Base-by-base conservation (phyloP, 2,797 vertebrate species). In the Channallabes apus region DNA sequence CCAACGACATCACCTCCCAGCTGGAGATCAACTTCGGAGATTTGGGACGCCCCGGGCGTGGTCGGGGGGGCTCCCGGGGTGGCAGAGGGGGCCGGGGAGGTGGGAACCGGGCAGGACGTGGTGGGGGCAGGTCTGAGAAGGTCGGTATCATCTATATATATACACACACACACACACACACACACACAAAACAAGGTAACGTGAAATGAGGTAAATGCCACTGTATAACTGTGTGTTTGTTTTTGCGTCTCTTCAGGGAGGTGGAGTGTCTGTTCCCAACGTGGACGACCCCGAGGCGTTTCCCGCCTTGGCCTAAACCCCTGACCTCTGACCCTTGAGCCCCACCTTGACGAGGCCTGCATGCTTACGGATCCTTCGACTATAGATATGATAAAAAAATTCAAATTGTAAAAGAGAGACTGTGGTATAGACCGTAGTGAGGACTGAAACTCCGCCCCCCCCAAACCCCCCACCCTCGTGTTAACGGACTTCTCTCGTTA, bases 1-100 rank as follows among this genome's bases (percentile, higher is more conserved):
- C 98, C 89, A 99, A 99, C 27, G 98, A 99, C 93, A 99, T 99
- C 93, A 99, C 98, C 15, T 97, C 98, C 90, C 98, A 99, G 94
- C 95, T 99, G 94, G 98, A 99, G 95, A 99, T 99, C 91, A 99
- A 99, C 94, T 99, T 99, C 12, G 98, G 98, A 93, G 98, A 99
- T 93, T 95, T 99, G 24, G 97, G 97, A 75, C 98, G 98, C 90
- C 98, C 98, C 0, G 98, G 98, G 0, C 97, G 98, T 17, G 98
- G 98, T 17, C 97, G 98, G 69, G 95, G 98, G 87, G 97, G 97
- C 80, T 91, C 95, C 46, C 95, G 95, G 0, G 95, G 95, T 2
- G 95, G 95, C 82, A 92, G 95, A 68, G 95, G 95, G 12, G 92
- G 93, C 58, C 94, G 95, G 4, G 94, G 94, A 4, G 89, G 88